Evolutionary conservation across 2,888 invertebrate species (phyloP), one percentile per base, ranked within the genome.

Genomic region (Calliopum simillimum): DNA sequence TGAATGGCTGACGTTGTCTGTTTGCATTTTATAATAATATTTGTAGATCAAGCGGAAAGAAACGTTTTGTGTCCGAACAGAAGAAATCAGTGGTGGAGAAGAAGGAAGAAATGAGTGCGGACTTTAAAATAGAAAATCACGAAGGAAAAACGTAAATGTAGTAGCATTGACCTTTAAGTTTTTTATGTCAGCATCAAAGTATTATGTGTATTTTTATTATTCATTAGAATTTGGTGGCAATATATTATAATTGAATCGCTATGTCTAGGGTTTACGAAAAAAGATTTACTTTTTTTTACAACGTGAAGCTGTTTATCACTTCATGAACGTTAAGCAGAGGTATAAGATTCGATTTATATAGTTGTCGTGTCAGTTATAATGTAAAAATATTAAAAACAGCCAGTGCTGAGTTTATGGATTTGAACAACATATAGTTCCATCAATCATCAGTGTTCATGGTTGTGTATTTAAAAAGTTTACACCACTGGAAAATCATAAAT

Each of bases 91-190:
- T 47, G 13, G 49, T 16, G 49, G 14, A 16, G 8, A 13, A 12
- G 44, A 44, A 44, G 44, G 47, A 51, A 16, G 51, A 51, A 19
- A 4, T 11, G 13, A 51, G 2, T 5, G 21, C 13, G 12, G 13
- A 16, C 16, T 2, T 3, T 11, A 3, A 21, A 51, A n/a, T n/a
- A 3, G 14, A n/a, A n/a, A 12, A 51, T 13, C 14, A 53, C 14
- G 41, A 33, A 5, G 41, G 56, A 14, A 23, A 43, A 19, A 43
- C 33, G 19, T n/a, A n/a, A 59, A 59, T 33, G 43, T 8, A 33
- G 59, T 59, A 59, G 59, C 59, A 59, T 59, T 59, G 59, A 59
- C 59, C 59, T 59, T 59, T 59, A 59, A 59, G 14, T 59, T 59
- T 23, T 59, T 19, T 33, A 58, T 58, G 58, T n/a, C 16, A 19